Evolutionary conservation across 2,113 vertebrate genomes (phyloP).

Genomic region (Smithornis capensis): DNA sequence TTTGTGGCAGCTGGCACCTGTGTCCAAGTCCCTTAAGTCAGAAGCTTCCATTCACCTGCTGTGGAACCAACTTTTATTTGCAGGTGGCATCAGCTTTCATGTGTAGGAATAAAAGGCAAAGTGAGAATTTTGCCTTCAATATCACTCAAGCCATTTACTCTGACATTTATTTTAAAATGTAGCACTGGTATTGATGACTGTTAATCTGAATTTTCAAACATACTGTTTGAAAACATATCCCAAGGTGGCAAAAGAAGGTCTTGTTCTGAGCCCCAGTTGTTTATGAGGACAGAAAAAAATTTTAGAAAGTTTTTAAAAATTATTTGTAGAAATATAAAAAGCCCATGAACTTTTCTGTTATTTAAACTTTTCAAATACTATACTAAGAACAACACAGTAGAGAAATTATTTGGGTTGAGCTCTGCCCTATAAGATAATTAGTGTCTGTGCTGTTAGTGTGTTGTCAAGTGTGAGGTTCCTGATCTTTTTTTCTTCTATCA

Average conservation of each 20-base stretch:
- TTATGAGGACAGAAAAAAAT: neutral
- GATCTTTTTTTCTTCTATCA: neutral
- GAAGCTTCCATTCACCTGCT: neutral
- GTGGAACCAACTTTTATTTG: neutral
- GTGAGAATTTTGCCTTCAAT: neutral
- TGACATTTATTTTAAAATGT: neutral
- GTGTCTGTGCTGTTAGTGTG: neutral
- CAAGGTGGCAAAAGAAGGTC: neutral
- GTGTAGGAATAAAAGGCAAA: neutral
- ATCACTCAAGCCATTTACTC: neutral
- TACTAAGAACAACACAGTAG: neutral
- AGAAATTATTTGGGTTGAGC: neutral
- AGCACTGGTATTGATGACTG: neutral
- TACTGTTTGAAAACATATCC: neutral
- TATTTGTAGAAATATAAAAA: neutral
- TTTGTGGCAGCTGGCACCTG: neutral
- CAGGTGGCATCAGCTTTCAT: neutral
- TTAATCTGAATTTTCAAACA: neutral
- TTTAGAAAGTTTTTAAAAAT: neutral
- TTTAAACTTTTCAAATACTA: neutral
- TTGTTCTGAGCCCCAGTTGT: neutral
- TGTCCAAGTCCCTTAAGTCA: neutral
- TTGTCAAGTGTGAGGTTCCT: neutral
- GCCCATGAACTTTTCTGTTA: neutral
- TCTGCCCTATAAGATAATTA: neutral